phyloP scores from a whole-genome alignment of 2,113 vertebrate species.

The Procavia capensis region DNA sequence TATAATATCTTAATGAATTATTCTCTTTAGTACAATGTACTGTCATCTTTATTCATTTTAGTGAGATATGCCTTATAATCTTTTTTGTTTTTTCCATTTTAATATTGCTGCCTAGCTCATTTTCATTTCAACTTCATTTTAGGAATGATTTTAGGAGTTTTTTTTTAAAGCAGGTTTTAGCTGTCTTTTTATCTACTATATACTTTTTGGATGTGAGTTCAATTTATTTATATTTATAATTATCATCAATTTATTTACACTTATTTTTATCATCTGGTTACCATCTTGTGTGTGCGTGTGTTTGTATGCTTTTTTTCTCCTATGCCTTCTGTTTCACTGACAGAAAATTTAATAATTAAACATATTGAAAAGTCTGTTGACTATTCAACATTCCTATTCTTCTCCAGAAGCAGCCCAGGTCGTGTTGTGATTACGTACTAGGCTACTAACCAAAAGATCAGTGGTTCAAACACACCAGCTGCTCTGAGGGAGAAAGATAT shows the following conservation, averaged over 20 bases:
- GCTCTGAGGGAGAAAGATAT: neutral
- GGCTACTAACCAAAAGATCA: neutral
- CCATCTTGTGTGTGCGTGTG: neutral
- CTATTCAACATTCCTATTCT: neutral
- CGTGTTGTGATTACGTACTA: neutral
- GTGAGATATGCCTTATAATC: constrained; percentile 6
- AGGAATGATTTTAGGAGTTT: neutral
- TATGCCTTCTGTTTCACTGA: neutral
- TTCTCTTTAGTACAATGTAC: neutral
- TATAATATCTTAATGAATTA: neutral
- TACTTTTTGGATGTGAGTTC: neutral
- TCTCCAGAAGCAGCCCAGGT: neutral
- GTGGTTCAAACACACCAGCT: neutral
- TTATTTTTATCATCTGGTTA: neutral
- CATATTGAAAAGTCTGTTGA: neutral
- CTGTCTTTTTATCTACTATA: neutral
- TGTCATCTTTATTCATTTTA: neutral
- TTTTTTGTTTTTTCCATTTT: constrained; percentile 34
- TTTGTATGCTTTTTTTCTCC: neutral
- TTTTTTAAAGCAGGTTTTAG: neutral
- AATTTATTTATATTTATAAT: neutral
- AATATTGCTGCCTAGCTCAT: neutral
- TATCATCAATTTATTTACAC: neutral
- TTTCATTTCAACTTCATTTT: constrained; percentile 40
- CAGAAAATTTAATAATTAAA: neutral